Evolutionary conservation across 64 coral and sea anemone genomes (phyloP).

Genomic region (Acropora yongei): DNA sequence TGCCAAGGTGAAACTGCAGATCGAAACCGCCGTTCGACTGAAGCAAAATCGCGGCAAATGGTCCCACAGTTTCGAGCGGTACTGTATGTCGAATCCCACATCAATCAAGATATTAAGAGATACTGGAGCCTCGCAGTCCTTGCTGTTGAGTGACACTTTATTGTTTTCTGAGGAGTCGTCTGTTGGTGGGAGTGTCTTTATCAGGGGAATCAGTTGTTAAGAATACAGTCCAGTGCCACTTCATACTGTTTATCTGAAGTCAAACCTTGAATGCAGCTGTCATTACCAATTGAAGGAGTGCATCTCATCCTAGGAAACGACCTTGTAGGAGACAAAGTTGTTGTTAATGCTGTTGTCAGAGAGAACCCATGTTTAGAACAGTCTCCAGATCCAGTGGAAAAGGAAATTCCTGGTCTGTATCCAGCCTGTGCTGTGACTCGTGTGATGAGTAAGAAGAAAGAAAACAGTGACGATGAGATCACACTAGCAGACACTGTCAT

Average conservation of each 20-base stretch:
- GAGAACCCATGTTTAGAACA: too few relatives aligned
- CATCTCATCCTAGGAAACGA: constrained; percentile 52
- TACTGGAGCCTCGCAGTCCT: constrained; percentile 74
- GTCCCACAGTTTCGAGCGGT: too few relatives aligned
- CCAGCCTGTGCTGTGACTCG: constrained; percentile 73
- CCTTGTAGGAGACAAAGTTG: constrained; percentile 45
- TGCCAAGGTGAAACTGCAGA: too few relatives aligned
- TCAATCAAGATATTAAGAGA: too few relatives aligned
- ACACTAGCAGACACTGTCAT: constrained; percentile 14
- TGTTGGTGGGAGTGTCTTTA: constrained; percentile 41
- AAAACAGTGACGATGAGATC: neutral
- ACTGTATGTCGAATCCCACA: too few relatives aligned
- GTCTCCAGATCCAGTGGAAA: neutral
- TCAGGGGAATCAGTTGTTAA: constrained; percentile 56
- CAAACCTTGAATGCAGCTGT: constrained; percentile 10
- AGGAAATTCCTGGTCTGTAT: constrained; percentile 64
- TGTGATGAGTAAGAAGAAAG: constrained; percentile 57
- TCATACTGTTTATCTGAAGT: constrained; percentile 50
- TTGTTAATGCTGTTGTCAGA: neutral
- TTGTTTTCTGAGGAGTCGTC: constrained; percentile 64
- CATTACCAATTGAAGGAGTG: too few relatives aligned
- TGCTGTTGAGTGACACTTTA: constrained; percentile 47
- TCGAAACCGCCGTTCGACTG: too few relatives aligned
- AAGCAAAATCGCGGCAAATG: too few relatives aligned
- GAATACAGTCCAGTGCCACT: constrained; percentile 64